A percentile compares a stretch with the other conserved stretches of the same genome.
These are phyloP conservation scores for Onychorhynchus coronatus DNA, from an alignment of 2,113 vertebrate species.

Conservation along the genomic window DNA sequence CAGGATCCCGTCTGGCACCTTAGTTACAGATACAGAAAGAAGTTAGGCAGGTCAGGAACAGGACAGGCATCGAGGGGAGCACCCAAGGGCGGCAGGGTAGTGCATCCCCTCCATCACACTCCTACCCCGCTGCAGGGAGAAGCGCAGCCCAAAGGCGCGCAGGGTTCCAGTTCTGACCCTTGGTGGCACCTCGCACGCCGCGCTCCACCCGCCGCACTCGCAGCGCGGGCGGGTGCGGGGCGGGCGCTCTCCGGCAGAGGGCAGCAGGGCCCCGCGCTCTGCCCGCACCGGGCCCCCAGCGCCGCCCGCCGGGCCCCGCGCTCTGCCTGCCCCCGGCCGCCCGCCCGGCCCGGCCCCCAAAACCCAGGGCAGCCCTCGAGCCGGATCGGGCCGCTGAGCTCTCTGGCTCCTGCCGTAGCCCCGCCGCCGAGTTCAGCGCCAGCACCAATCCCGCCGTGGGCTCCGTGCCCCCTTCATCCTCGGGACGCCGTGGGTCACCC, in stretches of 20 bases:
- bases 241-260: background rate
- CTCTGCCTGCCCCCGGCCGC: background rate
- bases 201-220: background rate
- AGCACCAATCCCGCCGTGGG: too few species aligned
- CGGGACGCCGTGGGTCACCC: background rate
- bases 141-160: background rate
- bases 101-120: background rate
- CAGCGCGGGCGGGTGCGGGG: background rate
- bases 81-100: background rate
- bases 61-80: background rate
- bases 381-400: too few species aligned
- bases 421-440: background rate
- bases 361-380: too few species aligned
- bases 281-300: background rate
- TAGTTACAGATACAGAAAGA: background rate
- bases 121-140: background rate
- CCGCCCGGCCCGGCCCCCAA: too few species aligned
- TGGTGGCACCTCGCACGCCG: background rate
- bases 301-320: too few species aligned
- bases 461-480: background rate
- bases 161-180: background rate
- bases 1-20: background rate
- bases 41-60: background rate
- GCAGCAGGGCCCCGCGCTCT: background rate
- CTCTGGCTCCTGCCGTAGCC: background rate